These are phyloP conservation scores for Drosophila saltans DNA, from an alignment of 1,140 invertebrate species.

Conservation along the genomic window DNA sequence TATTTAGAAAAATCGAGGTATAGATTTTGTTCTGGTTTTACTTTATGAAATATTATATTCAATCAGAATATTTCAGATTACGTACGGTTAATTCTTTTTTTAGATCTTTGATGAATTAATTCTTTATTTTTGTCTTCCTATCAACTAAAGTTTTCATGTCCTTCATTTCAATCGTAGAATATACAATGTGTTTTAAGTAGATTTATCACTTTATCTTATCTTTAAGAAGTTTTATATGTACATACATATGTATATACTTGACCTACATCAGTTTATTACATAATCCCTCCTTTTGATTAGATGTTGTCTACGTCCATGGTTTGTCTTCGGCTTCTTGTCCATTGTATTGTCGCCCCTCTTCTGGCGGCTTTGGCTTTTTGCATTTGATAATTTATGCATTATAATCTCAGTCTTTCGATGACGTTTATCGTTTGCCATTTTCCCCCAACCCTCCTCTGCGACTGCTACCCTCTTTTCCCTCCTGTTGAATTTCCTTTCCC, in stretches of 20 bases:
- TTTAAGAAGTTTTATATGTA: no score
- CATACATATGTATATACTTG: not conserved
- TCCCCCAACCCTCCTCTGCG: constrained; percentile 24
- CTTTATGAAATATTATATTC: no score
- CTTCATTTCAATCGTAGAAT: no score
- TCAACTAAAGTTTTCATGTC: not conserved
- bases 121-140: no score
- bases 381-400: constrained; percentile 80
- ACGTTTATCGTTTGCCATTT: constrained; percentile 75
- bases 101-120: no score
- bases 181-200: no score
- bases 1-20: no score
- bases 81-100: no score
- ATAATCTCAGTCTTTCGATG: constrained; percentile 69
- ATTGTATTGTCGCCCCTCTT: constrained; percentile 14
- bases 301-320: not conserved
- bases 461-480: constrained; percentile 18
- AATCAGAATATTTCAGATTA: no score
- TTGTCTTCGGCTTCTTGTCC: not conserved
- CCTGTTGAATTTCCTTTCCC: constrained; percentile 27
- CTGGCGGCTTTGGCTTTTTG: constrained; percentile 65
- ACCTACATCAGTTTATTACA: not conserved
- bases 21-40: no score
- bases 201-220: no score
- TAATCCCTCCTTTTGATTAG: not conserved